Evolutionary conservation across 2,888 invertebrate genomes (phyloP).

Genomic region (Nyleta sp.): DNA sequence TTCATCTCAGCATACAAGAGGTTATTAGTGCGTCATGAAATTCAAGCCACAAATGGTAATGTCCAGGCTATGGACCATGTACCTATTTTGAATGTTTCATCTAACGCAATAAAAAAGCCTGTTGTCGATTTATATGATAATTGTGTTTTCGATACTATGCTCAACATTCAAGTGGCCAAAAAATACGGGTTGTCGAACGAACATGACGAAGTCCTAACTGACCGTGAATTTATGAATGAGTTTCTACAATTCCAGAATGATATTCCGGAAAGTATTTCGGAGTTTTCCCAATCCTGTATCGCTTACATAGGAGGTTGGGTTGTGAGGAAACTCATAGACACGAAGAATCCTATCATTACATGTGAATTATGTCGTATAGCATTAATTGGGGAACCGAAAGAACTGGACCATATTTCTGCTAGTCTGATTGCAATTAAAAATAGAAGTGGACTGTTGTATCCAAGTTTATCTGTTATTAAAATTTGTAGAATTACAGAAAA

Average conservation of each 20-base stretch:
- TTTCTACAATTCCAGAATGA: neutral
- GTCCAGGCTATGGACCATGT: conserved; percentile 27
- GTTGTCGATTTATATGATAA: neutral
- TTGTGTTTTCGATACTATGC: conserved; percentile 5
- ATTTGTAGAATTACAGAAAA: conserved; percentile 31
- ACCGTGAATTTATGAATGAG: conserved; percentile 9
- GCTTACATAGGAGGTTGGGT: neutral
- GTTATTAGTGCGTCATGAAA: conserved; percentile 33
- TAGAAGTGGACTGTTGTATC: conserved; percentile 17
- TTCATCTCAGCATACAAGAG: conserved; percentile 32
- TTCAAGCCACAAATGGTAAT: conserved; percentile 34
- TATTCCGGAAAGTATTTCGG: neutral
- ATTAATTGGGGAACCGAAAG: neutral
- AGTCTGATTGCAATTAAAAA: neutral
- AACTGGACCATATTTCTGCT: neutral
- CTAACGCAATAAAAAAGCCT: neutral
- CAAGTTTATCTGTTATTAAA: conserved; percentile 34
- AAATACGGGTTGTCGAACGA: conserved; percentile 35
- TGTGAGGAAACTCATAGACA: neutral
- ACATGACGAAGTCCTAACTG: neutral
- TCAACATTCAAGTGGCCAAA: conserved; percentile 18
- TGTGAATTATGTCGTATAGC: neutral
- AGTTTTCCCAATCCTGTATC: neutral
- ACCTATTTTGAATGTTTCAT: conserved; percentile 15
- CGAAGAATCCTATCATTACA: neutral